Evolutionary conservation across 2,888 invertebrate species (phyloP), one percentile per base, ranked within the genome.

Genomic region (Chymomyza fuscimana): DNA sequence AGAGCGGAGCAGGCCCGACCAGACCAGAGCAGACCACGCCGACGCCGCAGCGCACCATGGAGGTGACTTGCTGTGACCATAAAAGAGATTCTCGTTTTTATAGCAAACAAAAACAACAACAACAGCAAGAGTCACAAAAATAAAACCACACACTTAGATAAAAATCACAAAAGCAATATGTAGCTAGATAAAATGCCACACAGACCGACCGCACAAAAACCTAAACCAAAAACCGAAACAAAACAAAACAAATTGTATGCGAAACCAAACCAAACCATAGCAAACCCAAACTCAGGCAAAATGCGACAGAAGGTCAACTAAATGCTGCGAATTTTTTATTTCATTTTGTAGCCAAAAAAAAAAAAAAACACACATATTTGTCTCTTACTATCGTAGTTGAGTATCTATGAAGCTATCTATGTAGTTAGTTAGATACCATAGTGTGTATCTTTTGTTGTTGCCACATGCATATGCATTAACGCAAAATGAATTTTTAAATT

Each of bases 91-190:
- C 82, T 83, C 74, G 77, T 80, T 78, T 76, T 75, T 86, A 83
- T 83, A 82, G 77, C 86, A 77, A 76, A 76, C 52, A 60, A 50
- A 67, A 67, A 68, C 64, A 75, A 32, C 32, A 32, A 32, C 32
- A 76, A 76, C 52, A 59, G 56, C 68, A 65, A 68, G 60, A 75
- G 81, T 82, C 82, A 80, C 84, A 86, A 74, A 79, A 80, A 71
- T 81, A 77, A 86, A 84, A 82, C 86, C 76, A 76, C 87, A 82
- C 82, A 83, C 80, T 86, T 81, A 89, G 89, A 89, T 89, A 87
- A 88, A 89, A 88, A 89, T 89, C 89, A 89, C 87, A 86, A 89
- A 89, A 85, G 90, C 90, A 89, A 89, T 89, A 89, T 89, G 82
- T 80, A 79, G 68, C 90, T 89, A 89, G 89, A 90, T 89, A 89